Evolutionary conservation across 2,797 vertebrate genomes (phyloP).

Genomic region (Sebastes taczanowskii): DNA sequence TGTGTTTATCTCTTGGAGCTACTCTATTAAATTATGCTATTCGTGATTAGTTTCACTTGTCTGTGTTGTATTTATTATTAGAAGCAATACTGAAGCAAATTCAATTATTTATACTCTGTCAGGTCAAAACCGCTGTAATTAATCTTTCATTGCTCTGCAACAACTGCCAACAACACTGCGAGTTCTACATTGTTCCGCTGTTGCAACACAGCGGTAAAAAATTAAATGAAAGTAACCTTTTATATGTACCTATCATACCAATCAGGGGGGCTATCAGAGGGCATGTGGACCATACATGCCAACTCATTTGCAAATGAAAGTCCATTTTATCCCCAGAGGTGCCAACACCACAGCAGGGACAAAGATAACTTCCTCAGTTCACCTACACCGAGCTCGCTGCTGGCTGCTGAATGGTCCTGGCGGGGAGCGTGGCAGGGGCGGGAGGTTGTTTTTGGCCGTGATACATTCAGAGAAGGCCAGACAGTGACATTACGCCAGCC

Average conservation of each 20-base stretch:
- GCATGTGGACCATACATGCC: not conserved
- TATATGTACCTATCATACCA: not conserved
- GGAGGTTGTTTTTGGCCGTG: conserved; percentile 66
- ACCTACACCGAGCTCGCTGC: conserved; percentile 29
- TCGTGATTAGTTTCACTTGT: not conserved
- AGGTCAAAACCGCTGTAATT: conserved; percentile 1
- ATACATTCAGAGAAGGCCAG: conserved; percentile 73
- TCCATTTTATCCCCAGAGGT: conserved; percentile 3
- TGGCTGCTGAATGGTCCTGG: conserved; percentile 46
- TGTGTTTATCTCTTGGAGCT: not conserved
- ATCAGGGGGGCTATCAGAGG: not conserved
- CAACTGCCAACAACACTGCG: not conserved
- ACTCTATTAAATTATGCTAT: not conserved
- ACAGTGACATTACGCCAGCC: conserved; percentile 76
- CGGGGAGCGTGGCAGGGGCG: conserved; percentile 34
- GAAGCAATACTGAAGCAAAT: not conserved
- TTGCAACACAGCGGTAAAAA: not conserved
- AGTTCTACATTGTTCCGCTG: not conserved
- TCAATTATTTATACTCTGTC: conserved; percentile 13
- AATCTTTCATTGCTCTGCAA: conserved; percentile 13
- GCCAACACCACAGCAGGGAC: conserved; percentile 5
- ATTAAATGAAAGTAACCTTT: not conserved
- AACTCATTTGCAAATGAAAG: conserved; percentile 15
- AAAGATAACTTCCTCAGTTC: conserved; percentile 35
- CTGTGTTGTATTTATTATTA: not conserved